Evolutionary conservation across 2,888 invertebrate genomes (phyloP), one percentile per base, ranked within the genome.

Genomic region (Harmothoe impar): DNA sequence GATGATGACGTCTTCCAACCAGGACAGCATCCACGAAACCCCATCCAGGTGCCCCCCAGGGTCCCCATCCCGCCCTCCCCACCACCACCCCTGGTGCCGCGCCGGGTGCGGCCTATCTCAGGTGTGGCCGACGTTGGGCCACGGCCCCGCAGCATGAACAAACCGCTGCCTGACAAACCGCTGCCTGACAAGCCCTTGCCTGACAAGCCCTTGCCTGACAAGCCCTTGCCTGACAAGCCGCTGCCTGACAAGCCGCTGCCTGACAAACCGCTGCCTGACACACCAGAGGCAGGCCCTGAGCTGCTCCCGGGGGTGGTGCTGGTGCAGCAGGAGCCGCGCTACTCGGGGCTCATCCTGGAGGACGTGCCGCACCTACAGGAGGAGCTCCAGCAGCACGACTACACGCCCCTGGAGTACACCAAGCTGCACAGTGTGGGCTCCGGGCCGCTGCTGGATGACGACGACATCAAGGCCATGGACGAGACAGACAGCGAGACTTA

Each of bases 401-500:
- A 89, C 56, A 89, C 89, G 7, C 23, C 89, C 31, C 89, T 89
- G 68, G 89, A 62, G n/a, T 89, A 68, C 89, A 89, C 89, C 20
- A 33, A 33, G 25, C 68, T 68, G 68, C 52, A 35, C 52, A 89
- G 62, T 25, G 56, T 52, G 15, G 86, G 56, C 17, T 54, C 54
- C 0, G 86, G 86, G 15, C 86, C 86, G 12, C 52, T 86, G 54
- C 31, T 86, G 25, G 29, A 29, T 86, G 84, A 43, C 10, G 43
- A 84, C 25, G 86, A 86, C 56, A 54, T 86, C 54, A 86, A 54
- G 29, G 25, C 56, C 15, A 86, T 86, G 52, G 86, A 86, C 25
- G 86, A 86, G 31, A 86, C 86, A 20, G 86, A 86, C 31, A 86
- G 86, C n/a, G 86, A 86, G 33, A 86, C 86, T 0, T 86, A 86